phyloP scores from a whole-genome alignment of 2,888 invertebrate genomes.

The Alcis repandata region DNA sequence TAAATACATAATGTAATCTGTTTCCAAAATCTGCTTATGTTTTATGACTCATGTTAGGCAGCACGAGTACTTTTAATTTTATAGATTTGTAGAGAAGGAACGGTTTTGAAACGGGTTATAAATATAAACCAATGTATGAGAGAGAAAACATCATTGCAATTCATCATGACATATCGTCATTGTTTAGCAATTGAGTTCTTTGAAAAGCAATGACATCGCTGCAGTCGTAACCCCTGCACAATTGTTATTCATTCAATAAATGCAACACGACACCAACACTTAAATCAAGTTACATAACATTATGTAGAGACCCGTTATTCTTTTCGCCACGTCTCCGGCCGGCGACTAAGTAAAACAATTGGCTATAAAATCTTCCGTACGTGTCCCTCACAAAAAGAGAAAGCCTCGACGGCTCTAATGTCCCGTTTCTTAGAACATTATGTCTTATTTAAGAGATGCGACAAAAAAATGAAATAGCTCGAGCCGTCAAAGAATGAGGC shows the following conservation, averaged over 20 bases:
- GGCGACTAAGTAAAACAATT: constrained; percentile 80
- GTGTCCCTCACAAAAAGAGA: constrained; percentile 82
- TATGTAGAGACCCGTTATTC: constrained; percentile 16
- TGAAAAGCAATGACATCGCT: not conserved
- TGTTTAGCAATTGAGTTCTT: not conserved
- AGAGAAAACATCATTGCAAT: not conserved
- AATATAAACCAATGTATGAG: not conserved
- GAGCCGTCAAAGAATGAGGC: constrained; percentile 76
- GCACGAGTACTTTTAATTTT: no score
- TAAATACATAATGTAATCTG: no score
- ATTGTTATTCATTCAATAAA: constrained; percentile 13
- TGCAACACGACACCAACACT: constrained; percentile 32
- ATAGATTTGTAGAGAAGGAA: no score
- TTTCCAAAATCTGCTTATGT: no score
- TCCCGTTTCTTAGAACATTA: constrained; percentile 84
- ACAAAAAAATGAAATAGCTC: constrained; percentile 78
- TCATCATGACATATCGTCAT: not conserved
- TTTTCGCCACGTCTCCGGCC: constrained; percentile 67
- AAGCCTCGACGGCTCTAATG: constrained; percentile 75
- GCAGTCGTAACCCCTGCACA: not conserved
- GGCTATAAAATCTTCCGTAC: constrained; percentile 82
- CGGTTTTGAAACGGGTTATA: no score
- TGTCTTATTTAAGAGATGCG: constrained; percentile 84
- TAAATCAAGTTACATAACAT: constrained; percentile 48
- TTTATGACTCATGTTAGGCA: no score